Percentiles rank a stretch among this genome's conserved stretches.
Conservation (phyloP, 2,113 vertebrate species). For the Edolisoma coerulescens region DNA sequence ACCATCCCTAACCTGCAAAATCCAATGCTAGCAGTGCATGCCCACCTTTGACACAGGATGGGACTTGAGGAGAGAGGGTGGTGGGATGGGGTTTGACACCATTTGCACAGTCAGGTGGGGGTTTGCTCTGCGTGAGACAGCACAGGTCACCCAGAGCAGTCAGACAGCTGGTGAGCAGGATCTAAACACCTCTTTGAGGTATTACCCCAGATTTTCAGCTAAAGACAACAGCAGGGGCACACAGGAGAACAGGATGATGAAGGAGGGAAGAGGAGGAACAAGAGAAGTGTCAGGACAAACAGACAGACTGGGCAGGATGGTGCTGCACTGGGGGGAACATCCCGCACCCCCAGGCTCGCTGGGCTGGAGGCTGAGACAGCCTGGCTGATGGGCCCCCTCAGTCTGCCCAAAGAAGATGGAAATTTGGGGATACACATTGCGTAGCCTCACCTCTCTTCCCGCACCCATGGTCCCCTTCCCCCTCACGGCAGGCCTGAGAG, state of each 20-base stretch:
- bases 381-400: neutral
- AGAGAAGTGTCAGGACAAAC: neutral
- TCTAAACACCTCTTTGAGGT: neutral
- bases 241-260: neutral
- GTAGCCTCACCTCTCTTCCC: neutral
- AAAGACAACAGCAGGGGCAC: neutral
- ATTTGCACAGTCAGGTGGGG: neutral
- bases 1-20: neutral
- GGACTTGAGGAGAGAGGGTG: accelerated
- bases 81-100: neutral
- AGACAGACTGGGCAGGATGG: neutral
- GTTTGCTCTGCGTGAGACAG: neutral
- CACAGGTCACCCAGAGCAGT: neutral
- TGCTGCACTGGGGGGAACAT: accelerated
- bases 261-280: neutral
- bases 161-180: neutral
- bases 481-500: neutral
- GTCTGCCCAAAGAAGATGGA: neutral
- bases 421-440: neutral
- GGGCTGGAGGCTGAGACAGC: neutral
- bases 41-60: accelerated
- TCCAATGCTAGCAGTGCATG: neutral
- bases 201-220: neutral
- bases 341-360: accelerated
- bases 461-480: neutral